Percentiles rank a stretch among this genome's conserved stretches.
These are phyloP conservation scores for Drosophila parthenogenetica DNA, from an alignment of 2,888 invertebrate genomes.

Conservation along the genomic window DNA sequence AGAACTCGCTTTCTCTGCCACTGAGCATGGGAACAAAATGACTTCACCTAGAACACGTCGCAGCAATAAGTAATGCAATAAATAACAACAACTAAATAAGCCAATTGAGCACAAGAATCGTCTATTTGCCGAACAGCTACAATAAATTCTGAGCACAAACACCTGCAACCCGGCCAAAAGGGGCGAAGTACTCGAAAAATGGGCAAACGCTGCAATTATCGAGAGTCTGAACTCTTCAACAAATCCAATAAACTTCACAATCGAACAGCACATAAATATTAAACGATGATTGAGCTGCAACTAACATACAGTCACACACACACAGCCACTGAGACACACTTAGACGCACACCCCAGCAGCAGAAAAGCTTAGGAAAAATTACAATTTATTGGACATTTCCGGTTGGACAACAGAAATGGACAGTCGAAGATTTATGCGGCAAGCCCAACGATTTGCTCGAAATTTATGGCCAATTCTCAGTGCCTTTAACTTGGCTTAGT, in stretches of 20 bases:
- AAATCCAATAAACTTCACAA: conserved; percentile 82
- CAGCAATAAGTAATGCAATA: conserved; percentile 59
- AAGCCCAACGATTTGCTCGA: conserved; percentile 59
- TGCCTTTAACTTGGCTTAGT: conserved; percentile 12
- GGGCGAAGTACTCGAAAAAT: conserved; percentile 10
- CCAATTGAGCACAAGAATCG: conserved; percentile 75
- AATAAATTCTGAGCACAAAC: conserved; percentile 73
- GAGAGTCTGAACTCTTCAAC: conserved; percentile 59
- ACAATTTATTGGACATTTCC: conserved; percentile 83
- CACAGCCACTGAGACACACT: conserved; percentile 12
- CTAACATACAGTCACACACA: conserved; percentile 28
- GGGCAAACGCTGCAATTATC: conserved; percentile 74
- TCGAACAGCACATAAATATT: conserved; percentile 79
- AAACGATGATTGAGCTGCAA: conserved; percentile 82
- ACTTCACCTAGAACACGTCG: conserved; percentile 46
- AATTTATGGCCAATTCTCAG: conserved; percentile 61
- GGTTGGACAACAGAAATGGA: conserved; percentile 73
- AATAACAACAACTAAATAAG: conserved; percentile 77
- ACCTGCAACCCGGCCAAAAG: conserved; percentile 62
- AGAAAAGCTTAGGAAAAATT: conserved; percentile 80
- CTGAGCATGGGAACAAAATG: conserved; percentile 2
- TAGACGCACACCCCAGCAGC: conserved; percentile 12
- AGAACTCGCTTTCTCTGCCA: not conserved
- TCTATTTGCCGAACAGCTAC: conserved; percentile 46
- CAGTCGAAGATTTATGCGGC: conserved; percentile 75